Base-by-base conservation (phyloP, 2,888 invertebrate genomes). In the Habroteleia sp. region DNA sequence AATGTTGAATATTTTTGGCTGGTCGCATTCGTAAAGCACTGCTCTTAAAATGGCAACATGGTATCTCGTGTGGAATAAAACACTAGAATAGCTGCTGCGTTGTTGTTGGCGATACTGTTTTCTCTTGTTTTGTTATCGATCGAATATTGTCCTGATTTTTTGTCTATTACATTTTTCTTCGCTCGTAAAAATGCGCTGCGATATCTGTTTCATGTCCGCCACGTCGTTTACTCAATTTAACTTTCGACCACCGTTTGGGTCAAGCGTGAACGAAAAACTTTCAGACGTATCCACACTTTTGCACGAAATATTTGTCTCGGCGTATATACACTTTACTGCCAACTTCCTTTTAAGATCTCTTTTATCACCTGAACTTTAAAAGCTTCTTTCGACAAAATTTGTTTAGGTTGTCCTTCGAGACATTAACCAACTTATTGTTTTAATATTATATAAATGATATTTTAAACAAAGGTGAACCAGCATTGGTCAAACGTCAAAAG, bases 201-300 rank as follows among this genome's bases (percentile, higher is more conserved):
- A 62, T 71, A 60, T 75, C 71, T 71, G 62, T 68, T 68, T 68
- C 68, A 46, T 68, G 52, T 74, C 11, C 46, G 52, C 58, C 46
- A 27, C 46, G 44, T 25, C 41, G 66, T 66, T 66, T 66, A 66
- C 60, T 75, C 71, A 71, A 75, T 75, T 75, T 71, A 75, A 75
- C 75, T 72, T 72, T 16, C 71, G 69, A 41, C 46, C 71, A 65
- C 41, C 65, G 65, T 11, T 71, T 41, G 75, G 75, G 65, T 75
- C 75, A 75, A 71, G 65, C 75, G 46, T 54, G 60, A 71, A 75
- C 71, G 60, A 71, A 71, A 75, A 75, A 75, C 71, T 75, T 75
- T n/a, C 42, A 69, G 35, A 33, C 14, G 37, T 8, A 63, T 68
- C 74, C 68, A 56, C 52, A 62, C 58, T 48, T 56, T 56, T 27